Evolutionary conservation across 2,888 invertebrate species (phyloP).

Genomic region (Yponomeuta malinellus): DNA sequence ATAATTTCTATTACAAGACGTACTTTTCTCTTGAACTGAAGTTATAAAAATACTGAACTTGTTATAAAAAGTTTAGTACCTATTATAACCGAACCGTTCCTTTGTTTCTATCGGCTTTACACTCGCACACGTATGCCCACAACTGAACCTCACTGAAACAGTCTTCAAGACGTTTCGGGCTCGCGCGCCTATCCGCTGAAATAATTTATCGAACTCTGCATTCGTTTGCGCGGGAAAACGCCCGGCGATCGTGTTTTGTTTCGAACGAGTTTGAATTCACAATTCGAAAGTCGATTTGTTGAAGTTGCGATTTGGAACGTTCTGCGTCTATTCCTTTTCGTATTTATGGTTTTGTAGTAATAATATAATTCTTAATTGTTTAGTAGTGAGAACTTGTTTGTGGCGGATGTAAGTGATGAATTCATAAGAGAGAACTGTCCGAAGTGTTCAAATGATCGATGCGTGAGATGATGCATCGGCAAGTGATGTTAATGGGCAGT

Average conservation of each 20-base stretch:
- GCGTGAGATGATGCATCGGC: background rate
- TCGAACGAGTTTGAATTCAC: background rate
- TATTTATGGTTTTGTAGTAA: background rate
- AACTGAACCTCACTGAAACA: conserved; percentile 30
- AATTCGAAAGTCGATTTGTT: background rate
- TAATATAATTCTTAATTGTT: background rate
- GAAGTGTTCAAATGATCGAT: background rate
- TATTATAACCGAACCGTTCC: background rate
- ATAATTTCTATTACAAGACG: too few relatives aligned
- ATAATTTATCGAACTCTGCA: conserved; percentile 28
- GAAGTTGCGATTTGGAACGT: background rate
- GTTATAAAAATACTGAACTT: too few relatives aligned
- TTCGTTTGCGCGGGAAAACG: conserved; percentile 11
- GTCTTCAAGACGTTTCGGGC: conserved; percentile 53
- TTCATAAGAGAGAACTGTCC: background rate
- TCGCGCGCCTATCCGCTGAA: conserved; percentile 39
- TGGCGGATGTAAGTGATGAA: background rate
- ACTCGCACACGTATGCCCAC: background rate
- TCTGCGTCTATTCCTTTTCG: background rate
- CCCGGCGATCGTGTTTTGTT: conserved; percentile 3
- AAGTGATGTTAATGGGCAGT: background rate
- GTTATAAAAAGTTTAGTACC: too few relatives aligned
- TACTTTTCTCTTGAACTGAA: too few relatives aligned
- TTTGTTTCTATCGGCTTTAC: background rate
- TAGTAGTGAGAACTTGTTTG: background rate